Evolutionary conservation across 2,797 vertebrate species (phyloP), one percentile per base, ranked within the genome.

Genomic region (Artibeus lituratus): DNA sequence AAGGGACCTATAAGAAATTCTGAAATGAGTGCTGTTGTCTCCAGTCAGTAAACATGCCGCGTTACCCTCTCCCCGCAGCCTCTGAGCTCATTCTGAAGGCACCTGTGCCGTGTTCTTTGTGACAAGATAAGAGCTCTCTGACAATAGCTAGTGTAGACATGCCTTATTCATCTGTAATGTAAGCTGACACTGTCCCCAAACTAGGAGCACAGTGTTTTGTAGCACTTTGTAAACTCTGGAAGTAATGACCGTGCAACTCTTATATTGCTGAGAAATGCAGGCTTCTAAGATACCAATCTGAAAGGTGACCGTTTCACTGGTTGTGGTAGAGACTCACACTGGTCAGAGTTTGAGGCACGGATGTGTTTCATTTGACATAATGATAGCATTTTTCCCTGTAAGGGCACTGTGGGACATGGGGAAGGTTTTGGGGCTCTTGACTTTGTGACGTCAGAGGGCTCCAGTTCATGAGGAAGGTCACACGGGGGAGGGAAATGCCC

Each of bases 301-400:
- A 91, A 81, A 95, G 49, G 51, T 78, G 26, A 55, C 91, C 84
- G 74, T 96, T 96, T 57, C 95, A 84, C 88, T 94, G 49, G 35
- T 82, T 65, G 49, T 22, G 19, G 32, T 87, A 1, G 42, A 87
- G 0, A 16, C 67, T 18, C 0, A 44, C 6, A 0, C 0, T n/a
- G 80, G 89, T 94, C 53, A 29, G 91, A 6, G 2, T 72, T 86
- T 42, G 47, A 91, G 88, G 37, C 44, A 78, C 55, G 83, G 83
- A 26, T 77, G 87, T 88, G 18, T 37, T 94, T 78, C 49, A 67
- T 93, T 80, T 94, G 51, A 3, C 0, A 14, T 1, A 53, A 82
- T 67, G 51, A 44, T 37, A 32, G 2, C 51, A 10, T 94, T 21
- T 7, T 85, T 82, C 95, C 47, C 32, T 88, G 82, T 26, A 67